phyloP scores from a whole-genome alignment of 2,888 invertebrate genomes.

The Eilema griseolum region DNA sequence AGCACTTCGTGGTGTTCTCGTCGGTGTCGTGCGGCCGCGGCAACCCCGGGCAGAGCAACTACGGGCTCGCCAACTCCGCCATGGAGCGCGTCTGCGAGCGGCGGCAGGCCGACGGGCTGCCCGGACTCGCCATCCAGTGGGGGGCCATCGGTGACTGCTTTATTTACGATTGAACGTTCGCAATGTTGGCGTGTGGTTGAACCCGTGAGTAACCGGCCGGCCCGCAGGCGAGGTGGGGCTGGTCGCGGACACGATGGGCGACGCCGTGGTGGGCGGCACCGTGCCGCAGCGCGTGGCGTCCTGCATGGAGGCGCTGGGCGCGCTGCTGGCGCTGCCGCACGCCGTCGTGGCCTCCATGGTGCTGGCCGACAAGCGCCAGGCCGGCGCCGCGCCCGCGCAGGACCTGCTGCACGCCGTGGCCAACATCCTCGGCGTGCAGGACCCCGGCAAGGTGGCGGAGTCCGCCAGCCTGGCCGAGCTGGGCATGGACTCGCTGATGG shows the following conservation, averaged over 20 bases:
- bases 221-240: no score
- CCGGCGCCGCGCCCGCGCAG: slow-evolving; percentile 81
- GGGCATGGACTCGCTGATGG: slow-evolving; percentile 95
- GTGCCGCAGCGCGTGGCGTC: slow-evolving; percentile 98
- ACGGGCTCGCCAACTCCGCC: slow-evolving; percentile 98
- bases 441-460: slow-evolving; percentile 75
- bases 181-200: no score
- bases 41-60: slow-evolving; percentile 98
- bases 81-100: slow-evolving; percentile 98
- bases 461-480: no score
- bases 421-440: slow-evolving; percentile 92
- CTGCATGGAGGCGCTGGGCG: slow-evolving; percentile 95
- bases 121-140: slow-evolving; percentile 98
- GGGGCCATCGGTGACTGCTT: slow-evolving; percentile 93
- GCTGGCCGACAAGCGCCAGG: background rate
- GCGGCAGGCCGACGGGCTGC: slow-evolving; percentile 93
- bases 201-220: no score
- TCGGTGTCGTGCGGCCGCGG: slow-evolving; percentile 98
- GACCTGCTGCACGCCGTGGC: slow-evolving; percentile 92
- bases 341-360: slow-evolving; percentile 90
- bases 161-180: background rate
- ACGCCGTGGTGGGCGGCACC: slow-evolving; percentile 90
- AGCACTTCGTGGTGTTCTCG: slow-evolving; percentile 98
- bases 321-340: slow-evolving; percentile 95
- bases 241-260: no score